phyloP scores from a whole-genome alignment of 2,888 invertebrate genomes.

The Sarcophaga caerulescens region DNA sequence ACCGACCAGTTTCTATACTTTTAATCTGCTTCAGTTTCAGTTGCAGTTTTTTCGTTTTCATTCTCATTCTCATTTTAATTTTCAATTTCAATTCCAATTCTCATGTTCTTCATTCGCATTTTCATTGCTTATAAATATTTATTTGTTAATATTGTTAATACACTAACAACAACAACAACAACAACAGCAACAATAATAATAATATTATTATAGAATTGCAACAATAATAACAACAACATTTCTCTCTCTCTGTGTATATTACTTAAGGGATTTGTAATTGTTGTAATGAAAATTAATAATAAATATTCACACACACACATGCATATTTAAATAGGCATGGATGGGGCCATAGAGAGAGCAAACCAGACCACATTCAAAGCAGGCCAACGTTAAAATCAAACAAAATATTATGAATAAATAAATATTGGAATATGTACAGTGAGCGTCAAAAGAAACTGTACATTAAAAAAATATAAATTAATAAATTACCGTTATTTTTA shows the following conservation, averaged over 20 bases:
- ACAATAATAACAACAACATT: not conserved
- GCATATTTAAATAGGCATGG: slow-evolving; percentile 23
- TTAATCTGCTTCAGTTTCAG: not conserved
- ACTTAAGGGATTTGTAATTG: slow-evolving; percentile 65
- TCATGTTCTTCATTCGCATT: not conserved
- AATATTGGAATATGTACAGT: not conserved
- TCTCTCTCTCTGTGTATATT: not conserved
- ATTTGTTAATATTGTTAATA: not conserved
- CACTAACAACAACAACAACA: not conserved
- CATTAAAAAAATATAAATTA: too few species aligned
- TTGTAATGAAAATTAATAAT: slow-evolving; percentile 66
- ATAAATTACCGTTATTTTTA: too few species aligned
- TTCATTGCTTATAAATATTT: not conserved
- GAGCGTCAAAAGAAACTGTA: too few species aligned
- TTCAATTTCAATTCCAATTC: not conserved
- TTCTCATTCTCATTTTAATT: not conserved
- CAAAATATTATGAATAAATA: not conserved
- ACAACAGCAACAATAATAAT: not conserved
- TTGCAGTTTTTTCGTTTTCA: too few species aligned
- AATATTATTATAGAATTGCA: not conserved
- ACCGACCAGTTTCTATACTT: not conserved
- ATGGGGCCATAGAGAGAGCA: not conserved
- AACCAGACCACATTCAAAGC: too few species aligned
- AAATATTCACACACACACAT: slow-evolving; percentile 61
- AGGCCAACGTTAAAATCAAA: not conserved